Evolutionary conservation across 2,888 invertebrate genomes (phyloP), one percentile per base, ranked within the genome.

Genomic region (Eustalomyia histrio): DNA sequence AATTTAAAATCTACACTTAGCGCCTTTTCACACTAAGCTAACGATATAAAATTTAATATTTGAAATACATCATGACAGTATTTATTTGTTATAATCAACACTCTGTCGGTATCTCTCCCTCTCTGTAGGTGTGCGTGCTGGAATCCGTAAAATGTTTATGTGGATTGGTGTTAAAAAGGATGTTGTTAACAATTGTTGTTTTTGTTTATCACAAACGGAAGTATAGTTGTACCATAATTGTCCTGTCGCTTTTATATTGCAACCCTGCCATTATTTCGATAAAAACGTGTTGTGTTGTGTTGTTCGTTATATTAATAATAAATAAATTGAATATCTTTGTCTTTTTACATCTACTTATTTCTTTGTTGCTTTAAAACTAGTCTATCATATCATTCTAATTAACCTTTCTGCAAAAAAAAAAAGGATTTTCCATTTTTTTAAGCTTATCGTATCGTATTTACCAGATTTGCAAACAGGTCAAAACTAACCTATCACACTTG

Each of bases 331-430:
- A 39, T 39, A 5, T 12, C 35, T 21, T n/a, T 16, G 18, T 21
- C 21, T 53, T 53, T 9, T 10, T 47, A 16, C 18, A 71, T 39
- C 24, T 21, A 21, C 21, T 61, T 68, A 24, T 29, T 10, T 33
- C 1, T 5, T 0, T 12, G n/a, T n/a, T 68, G 24, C 24, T 57
- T 29, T 24, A 10, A 2, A 24, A 6, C 10, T 29, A 63, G 35
- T 39, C 21, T 24, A n/a, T 21, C 65, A 55, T 61, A 72, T 50
- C 63, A 57, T 63, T 68, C 73, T 47, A 79, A 73, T 73, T 68
- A 61, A 75, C 60, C 61, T 75, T 39, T 68, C 17, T 53, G 29
- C 29, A 18, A 5, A 47, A 35, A 57, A 29, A 4, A 29, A 29
- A 29, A 7, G 5, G 3, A 18, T 52, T 6, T 12, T 21, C 12